Evolutionary conservation across 2,797 vertebrate species (phyloP).

Genomic region (Ptychadena robeensis): DNA sequence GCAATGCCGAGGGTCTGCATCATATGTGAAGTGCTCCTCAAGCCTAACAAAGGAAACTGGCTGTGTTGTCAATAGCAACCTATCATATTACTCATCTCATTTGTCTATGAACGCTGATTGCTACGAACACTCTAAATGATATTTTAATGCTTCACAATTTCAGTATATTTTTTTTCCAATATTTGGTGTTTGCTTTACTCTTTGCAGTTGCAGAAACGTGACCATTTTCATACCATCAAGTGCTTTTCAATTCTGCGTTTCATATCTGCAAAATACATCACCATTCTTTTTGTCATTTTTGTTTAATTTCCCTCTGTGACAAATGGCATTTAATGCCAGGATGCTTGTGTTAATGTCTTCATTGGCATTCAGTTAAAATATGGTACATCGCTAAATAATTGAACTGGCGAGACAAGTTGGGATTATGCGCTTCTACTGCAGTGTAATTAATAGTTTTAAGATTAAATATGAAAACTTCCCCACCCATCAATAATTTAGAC

Average conservation of each 20-base stretch:
- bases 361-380: conserved; percentile 64
- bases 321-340: conserved; percentile 47
- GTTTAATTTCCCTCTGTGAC: conserved; percentile 20
- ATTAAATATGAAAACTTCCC: conserved; percentile 74
- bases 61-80: no score
- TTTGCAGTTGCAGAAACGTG: neutral
- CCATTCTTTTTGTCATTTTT: conserved; percentile 15
- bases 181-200: neutral
- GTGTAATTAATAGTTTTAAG: conserved; percentile 75
- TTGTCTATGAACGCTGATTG: no score
- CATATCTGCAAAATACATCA: conserved; percentile 31
- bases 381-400: conserved; percentile 66
- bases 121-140: no score
- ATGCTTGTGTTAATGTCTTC: neutral
- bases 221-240: neutral
- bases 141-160: no score
- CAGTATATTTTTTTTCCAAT: neutral
- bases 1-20: no score
- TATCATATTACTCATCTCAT: no score
- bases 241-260: neutral
- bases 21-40: no score
- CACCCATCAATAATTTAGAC: conserved; percentile 72
- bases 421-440: conserved; percentile 61
- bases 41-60: no score
- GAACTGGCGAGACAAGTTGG: conserved; percentile 64